Base-by-base conservation (phyloP, 2,797 vertebrate genomes). In the Acipenser transmontanus region DNA sequence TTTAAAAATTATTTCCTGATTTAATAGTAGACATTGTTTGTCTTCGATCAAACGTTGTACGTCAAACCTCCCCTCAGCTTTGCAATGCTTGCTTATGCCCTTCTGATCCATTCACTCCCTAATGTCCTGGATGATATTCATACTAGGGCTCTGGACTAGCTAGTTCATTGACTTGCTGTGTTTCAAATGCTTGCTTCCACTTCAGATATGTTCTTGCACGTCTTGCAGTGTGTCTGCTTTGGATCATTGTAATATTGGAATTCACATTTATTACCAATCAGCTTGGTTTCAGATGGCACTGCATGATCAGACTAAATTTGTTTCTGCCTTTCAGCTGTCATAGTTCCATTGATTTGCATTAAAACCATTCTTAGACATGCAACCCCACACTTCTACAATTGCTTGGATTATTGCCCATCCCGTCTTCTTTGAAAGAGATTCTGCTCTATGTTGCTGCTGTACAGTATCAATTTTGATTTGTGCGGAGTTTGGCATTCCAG, bases 281-380 rank as follows among this genome's bases (percentile, higher is more conserved):
- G 90, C 89, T 88, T 83, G 78, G 84, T 83, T 84, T 88, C 87
- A 86, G 86, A 83, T 87, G 85, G 88, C 89, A 90, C 89, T 90
- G 88, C 88, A 90, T 92, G 90, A 90, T 87, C 87, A 87, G 85
- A 88, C 85, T 89, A 83, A 91, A 86, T 84, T 51, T 52, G 80
- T 78, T 78, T 71, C 81, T 74, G 83, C 77, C 80, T 76, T 81
- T 61, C 49, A 70, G 79, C 85, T 83, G 83, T 72, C 83, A 89
- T 85, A 88, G 85, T 87, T 89, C 87, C 86, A 80, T 81, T 82
- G 85, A 88, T 89, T 89, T 88, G 78, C 75, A 63, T 85, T 90
- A 91, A 91, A 84, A 79, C 84, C 86, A 91, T 90, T 91, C 88
- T 71, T 80, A 81, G 84, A 77, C 86, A 90, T 90, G 89, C 81